Evolutionary conservation across 2,888 invertebrate species (phyloP).

Genomic region (Xestobium rufovillosum): DNA sequence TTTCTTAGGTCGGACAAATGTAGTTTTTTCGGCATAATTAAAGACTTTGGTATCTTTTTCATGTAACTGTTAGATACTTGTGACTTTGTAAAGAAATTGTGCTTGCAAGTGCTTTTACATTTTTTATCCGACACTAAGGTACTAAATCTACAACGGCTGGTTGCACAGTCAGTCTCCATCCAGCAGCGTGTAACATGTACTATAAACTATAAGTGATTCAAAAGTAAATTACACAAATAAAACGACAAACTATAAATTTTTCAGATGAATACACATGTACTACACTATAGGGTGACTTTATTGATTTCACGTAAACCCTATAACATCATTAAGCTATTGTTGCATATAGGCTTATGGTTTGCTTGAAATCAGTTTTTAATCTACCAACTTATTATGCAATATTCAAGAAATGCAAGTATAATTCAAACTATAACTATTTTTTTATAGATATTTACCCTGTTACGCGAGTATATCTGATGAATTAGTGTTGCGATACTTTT

Average conservation of each 20-base stretch:
- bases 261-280: slow-evolving; percentile 33
- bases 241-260: slow-evolving; percentile 29
- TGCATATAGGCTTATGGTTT: slow-evolving; percentile 28
- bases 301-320: slow-evolving; percentile 36
- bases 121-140: slow-evolving; percentile 43
- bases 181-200: slow-evolving; percentile 37
- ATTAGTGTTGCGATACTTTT: slow-evolving; percentile 6
- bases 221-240: slow-evolving; percentile 32
- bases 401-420: slow-evolving; percentile 34
- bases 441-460: slow-evolving; percentile 29
- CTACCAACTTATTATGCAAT: slow-evolving; percentile 33
- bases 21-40: too few relatives aligned
- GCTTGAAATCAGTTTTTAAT: slow-evolving; percentile 31
- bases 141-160: slow-evolving; percentile 45
- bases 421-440: slow-evolving; percentile 40
- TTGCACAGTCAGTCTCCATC: slow-evolving; percentile 45
- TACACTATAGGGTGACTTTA: slow-evolving; percentile 33
- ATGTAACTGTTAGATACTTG: too few relatives aligned
- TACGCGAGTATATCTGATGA: slow-evolving; percentile 31
- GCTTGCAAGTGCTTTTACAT: slow-evolving; percentile 22
- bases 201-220: slow-evolving; percentile 36
- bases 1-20: slow-evolving; percentile 44
- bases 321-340: slow-evolving; percentile 31
- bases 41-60: too few relatives aligned
- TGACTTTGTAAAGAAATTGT: too few relatives aligned